Percentiles rank a stretch among this genome's conserved stretches.
Conservation (phyloP, 2,888 invertebrate genomes). For the Philhelius pedissequus region DNA sequence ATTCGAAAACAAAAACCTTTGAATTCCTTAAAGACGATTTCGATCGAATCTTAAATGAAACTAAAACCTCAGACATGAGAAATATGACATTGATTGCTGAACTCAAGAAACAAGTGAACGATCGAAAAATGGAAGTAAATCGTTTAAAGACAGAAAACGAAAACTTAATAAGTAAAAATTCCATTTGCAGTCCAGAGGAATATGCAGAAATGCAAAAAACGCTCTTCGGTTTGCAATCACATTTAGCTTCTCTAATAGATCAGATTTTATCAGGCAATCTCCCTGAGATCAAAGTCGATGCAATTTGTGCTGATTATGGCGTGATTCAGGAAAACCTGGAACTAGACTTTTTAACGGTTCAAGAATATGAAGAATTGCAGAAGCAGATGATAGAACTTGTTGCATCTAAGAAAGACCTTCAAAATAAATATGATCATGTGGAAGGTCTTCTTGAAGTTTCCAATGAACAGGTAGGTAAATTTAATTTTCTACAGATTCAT, state of each 20-base stretch:
- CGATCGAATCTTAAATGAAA: constrained; percentile 72
- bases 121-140: constrained; percentile 64
- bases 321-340: constrained; percentile 75
- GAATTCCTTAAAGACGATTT: constrained; percentile 75
- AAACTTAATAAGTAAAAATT: constrained; percentile 26
- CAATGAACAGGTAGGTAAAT: constrained; percentile 72
- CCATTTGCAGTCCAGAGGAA: constrained; percentile 72
- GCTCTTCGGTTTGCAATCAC: constrained; percentile 72
- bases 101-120: constrained; percentile 71
- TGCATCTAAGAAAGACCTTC: constrained; percentile 70
- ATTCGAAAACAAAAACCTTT: constrained; percentile 72
- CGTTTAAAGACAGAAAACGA: constrained; percentile 65
- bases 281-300: constrained; percentile 69
- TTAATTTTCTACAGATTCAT: background rate
- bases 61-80: constrained; percentile 72
- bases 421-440: constrained; percentile 73
- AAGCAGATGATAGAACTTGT: constrained; percentile 68
- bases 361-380: constrained; percentile 74
- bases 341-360: constrained; percentile 74
- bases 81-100: constrained; percentile 72
- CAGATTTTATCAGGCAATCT: constrained; percentile 71
- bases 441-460: constrained; percentile 75
- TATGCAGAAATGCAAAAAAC: constrained; percentile 72
- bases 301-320: constrained; percentile 74
- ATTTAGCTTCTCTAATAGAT: constrained; percentile 73